Conservation (phyloP, 2,113 vertebrate species). For the Halichoeres trimaculatus region DNA sequence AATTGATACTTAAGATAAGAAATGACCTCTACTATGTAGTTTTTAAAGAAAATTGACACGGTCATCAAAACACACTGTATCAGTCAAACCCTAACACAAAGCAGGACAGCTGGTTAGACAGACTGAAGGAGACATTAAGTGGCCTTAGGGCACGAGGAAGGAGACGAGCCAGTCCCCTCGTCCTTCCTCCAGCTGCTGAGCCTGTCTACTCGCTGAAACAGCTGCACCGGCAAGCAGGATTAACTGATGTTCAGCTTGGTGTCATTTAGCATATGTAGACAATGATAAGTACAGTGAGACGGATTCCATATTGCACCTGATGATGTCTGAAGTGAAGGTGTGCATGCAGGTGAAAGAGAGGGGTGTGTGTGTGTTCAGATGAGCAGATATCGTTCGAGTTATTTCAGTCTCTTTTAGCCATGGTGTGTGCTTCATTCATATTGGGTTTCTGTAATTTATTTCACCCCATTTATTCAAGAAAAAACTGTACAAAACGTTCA, state of each 20-base stretch:
- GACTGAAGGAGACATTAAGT: constrained; percentile 27
- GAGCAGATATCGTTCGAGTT: constrained; percentile 39
- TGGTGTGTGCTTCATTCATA: constrained; percentile 54
- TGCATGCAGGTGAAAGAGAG: not conserved
- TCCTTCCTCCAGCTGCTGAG: constrained; percentile 55
- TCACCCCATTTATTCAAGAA: constrained; percentile 63
- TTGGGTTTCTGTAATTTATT: constrained; percentile 51
- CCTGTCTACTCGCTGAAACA: constrained; percentile 44
- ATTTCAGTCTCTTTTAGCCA: constrained; percentile 47
- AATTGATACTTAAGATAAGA: not conserved
- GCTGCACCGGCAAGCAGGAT: constrained; percentile 27
- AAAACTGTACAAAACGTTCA: constrained; percentile 66
- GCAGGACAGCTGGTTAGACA: constrained; percentile 31
- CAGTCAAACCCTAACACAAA: constrained; percentile 54
- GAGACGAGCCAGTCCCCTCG: constrained; percentile 12
- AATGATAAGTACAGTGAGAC: constrained; percentile 10
- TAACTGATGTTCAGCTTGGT: constrained; percentile 17
- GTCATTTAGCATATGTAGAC: constrained; percentile 14
- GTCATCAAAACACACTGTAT: not conserved
- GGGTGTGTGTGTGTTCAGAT: constrained; percentile 21
- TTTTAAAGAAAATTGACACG: not conserved
- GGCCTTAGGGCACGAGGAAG: constrained; percentile 43
- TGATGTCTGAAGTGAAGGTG: constrained; percentile 28
- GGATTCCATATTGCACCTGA: constrained; percentile 36
- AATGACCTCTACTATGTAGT: not conserved